Base-by-base conservation (phyloP, 2,797 vertebrate species). In the Aselliscus stoliczkanus region DNA sequence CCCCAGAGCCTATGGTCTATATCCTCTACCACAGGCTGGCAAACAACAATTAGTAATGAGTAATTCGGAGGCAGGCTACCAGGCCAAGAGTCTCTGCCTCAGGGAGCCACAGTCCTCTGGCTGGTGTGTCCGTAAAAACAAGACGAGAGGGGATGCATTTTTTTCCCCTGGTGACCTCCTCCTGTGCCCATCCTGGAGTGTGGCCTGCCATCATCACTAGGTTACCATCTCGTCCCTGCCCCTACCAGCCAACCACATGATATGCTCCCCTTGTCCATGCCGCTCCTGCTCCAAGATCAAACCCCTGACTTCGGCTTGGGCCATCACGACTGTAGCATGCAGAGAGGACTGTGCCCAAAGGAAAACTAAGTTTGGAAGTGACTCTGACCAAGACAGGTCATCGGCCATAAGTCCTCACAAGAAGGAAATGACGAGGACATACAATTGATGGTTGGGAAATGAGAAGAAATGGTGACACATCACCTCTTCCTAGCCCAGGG, bases 391-490 rank as follows among this genome's bases (percentile, higher is more conserved):
- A 72, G 42, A 88, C n/a, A 56, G 88, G 73, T 77, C 72, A 82
- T 21, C 0, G 0, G 84, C 42, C 69, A 18, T 42, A 81, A 34
- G 58, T 67, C 56, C 44, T 70, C 44, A 31, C 1, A 25, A 92
- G 81, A 11, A 92, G 85, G 85, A 97, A 94, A 64, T 95, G 85
- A 91, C 6, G 23, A 64, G 54, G 82, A 93, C n/a, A 60, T 34
- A 76, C 1, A 21, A 93, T 37, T 29, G 52, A 60, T 69, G n/a
- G 31, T 67, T 56, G 94, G 90, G 96, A 97, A 96, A 92, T 39
- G 77, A 94, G 37, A 42, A n/a, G 80, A 64, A 42, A 34, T 1
- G 39, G 54, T 83, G 96, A 96, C 85, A 62, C 6, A 17, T 64
- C 13, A 60, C 10, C 13, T 65, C 77, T 89, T 88, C 79, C 75